Evolutionary conservation across 2,888 invertebrate genomes (phyloP).

Genomic region (Sphaerophoria rueppellii): DNA sequence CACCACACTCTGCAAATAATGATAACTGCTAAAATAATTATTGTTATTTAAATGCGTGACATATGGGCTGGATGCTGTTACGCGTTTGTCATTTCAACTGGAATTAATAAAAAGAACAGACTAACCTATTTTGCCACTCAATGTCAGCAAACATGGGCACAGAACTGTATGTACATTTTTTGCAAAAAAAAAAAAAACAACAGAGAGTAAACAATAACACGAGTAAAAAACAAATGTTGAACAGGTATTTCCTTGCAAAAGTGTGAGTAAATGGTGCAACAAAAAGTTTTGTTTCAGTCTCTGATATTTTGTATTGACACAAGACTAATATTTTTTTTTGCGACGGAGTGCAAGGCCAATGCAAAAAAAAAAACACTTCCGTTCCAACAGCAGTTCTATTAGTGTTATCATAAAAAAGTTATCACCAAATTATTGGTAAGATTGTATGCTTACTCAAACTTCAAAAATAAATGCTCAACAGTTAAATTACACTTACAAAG

Average conservation of each 20-base stretch:
- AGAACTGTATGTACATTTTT: conserved; percentile 1
- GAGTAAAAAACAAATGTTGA: not conserved
- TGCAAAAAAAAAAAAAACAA: conserved; percentile 11
- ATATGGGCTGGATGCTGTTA: not conserved
- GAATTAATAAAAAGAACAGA: conserved; percentile 21
- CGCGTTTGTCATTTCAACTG: not conserved
- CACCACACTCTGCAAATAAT: not conserved
- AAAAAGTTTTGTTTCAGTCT: conserved; percentile 55
- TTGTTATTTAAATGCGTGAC: conserved; percentile 15
- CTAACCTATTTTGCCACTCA: conserved; percentile 9
- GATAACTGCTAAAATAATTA: conserved; percentile 1
- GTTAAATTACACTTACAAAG: conserved; percentile 55
- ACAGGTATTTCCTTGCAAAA: conserved; percentile 3
- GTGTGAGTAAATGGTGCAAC: conserved; percentile 2
- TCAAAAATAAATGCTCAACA: conserved; percentile 13
- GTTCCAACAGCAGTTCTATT: conserved; percentile 35
- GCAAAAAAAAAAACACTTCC: not conserved
- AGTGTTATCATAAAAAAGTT: conserved; percentile 63
- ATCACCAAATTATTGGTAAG: conserved; percentile 60
- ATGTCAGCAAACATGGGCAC: conserved; percentile 4
- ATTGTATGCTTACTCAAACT: conserved; percentile 44
- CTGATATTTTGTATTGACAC: not conserved
- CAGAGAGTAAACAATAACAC: not conserved
- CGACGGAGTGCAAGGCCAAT: not conserved
- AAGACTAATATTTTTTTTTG: not conserved